These are phyloP conservation scores for Netelia inedita DNA, from an alignment of 2,888 invertebrate genomes.

Conservation along the genomic window DNA sequence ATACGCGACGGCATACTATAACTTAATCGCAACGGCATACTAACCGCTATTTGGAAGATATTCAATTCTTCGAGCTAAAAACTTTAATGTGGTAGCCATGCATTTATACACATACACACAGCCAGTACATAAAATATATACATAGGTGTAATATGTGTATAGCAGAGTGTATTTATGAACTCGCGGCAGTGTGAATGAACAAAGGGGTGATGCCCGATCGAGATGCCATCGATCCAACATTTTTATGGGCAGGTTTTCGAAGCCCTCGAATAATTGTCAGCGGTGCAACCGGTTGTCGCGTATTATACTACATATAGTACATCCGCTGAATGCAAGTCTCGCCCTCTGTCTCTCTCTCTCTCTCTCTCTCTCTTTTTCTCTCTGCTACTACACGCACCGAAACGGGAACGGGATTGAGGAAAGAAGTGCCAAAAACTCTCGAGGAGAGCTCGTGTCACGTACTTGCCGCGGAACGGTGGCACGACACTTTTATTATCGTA, in stretches of 20 bases:
- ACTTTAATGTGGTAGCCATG: constrained; percentile 26
- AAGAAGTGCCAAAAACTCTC: constrained; percentile 60
- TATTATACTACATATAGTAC: background rate
- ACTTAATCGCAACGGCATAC: constrained; percentile 59
- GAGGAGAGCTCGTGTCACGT: constrained; percentile 36
- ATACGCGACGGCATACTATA: constrained; percentile 24
- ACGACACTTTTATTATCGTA: constrained; percentile 34
- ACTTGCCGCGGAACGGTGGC: constrained; percentile 29
- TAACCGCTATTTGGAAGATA: constrained; percentile 58
- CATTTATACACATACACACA: background rate
- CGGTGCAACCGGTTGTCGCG: constrained; percentile 72
- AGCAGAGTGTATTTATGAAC: constrained; percentile 60
- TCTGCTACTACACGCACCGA: constrained; percentile 38
- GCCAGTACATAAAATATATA: background rate
- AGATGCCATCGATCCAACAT: constrained; percentile 69
- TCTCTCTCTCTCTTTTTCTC: background rate
- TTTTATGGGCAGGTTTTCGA: constrained; percentile 69
- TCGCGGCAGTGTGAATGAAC: constrained; percentile 66
- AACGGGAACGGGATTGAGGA: constrained; percentile 47
- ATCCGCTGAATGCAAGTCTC: background rate
- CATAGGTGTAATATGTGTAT: constrained; percentile 14
- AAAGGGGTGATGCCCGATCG: constrained; percentile 67
- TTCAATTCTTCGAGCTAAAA: constrained; percentile 55
- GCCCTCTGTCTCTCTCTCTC: background rate
- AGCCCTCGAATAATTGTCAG: constrained; percentile 72